These are phyloP conservation scores for Calyptomena viridis DNA, from an alignment of 2,113 vertebrate genomes.

Conservation along the genomic window DNA sequence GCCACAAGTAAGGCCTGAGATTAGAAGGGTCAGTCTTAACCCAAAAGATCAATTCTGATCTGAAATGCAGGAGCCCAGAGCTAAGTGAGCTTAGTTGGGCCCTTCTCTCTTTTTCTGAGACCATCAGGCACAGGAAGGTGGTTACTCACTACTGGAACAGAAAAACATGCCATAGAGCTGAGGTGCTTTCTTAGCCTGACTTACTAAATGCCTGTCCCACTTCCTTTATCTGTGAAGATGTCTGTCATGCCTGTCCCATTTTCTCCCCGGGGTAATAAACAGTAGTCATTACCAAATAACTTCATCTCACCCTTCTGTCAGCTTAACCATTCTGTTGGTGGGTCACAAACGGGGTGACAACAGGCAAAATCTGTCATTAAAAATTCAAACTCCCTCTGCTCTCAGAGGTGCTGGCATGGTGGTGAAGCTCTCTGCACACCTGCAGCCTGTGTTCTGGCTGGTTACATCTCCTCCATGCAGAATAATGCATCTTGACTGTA, in stretches of 20 bases:
- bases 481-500: neutral
- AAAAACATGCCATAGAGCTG: neutral
- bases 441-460: neutral
- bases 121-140: neutral
- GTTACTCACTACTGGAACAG: neutral
- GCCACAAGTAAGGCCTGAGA: neutral
- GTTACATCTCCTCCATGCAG: neutral
- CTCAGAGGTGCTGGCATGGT: neutral
- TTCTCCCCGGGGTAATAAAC: neutral
- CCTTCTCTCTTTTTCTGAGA: neutral
- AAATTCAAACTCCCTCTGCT: neutral
- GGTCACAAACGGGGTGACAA: neutral
- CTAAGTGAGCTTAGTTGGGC: neutral
- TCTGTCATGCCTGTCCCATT: neutral
- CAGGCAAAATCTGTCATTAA: neutral
- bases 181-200: neutral
- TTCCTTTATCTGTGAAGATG: neutral
- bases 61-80: neutral
- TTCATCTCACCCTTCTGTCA: neutral
- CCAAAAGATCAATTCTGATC: neutral
- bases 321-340: neutral
- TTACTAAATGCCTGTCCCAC: neutral
- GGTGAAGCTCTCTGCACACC: fast-evolving
- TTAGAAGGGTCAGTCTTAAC: neutral
- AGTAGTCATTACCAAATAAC: neutral